These are phyloP conservation scores for Rallus limicola DNA, from an alignment of 2,113 vertebrate genomes.

Conservation along the genomic window DNA sequence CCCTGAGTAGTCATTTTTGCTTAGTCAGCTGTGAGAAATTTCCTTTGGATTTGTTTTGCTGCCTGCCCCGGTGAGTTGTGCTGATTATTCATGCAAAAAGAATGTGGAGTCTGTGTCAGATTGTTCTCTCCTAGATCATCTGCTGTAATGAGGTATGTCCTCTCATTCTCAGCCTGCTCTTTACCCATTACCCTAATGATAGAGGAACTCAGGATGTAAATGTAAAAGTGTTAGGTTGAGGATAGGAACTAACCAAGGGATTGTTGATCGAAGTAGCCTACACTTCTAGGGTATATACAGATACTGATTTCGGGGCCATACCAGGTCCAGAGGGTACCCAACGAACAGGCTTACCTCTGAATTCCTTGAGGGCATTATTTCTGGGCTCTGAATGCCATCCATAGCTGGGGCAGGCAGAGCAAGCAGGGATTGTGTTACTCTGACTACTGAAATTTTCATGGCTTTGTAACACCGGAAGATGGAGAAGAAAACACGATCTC, in stretches of 20 bases:
- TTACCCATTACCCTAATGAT: neutral
- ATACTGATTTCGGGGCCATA: neutral
- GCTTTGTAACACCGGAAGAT: neutral
- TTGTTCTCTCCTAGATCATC: neutral
- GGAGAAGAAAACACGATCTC: neutral
- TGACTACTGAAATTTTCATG: neutral
- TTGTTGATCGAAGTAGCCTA: neutral
- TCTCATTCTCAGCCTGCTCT: neutral
- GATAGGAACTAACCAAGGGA: neutral
- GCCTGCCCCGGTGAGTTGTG: neutral
- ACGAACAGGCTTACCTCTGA: neutral
- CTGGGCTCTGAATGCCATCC: neutral
- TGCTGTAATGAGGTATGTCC: conserved; percentile 31
- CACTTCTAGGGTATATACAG: neutral
- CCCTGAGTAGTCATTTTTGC: neutral
- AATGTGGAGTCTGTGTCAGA: neutral
- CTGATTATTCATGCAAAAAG: neutral
- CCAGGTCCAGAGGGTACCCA: neutral
- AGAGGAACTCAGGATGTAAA: neutral
- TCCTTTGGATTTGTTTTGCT: neutral
- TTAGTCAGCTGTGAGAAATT: neutral
- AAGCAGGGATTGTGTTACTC: neutral
- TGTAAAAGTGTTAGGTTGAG: neutral
- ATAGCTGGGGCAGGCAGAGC: neutral
- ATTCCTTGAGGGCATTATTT: neutral